Base-by-base conservation (phyloP, 2,797 vertebrate genomes). In the Pogonophryne albipinna region DNA sequence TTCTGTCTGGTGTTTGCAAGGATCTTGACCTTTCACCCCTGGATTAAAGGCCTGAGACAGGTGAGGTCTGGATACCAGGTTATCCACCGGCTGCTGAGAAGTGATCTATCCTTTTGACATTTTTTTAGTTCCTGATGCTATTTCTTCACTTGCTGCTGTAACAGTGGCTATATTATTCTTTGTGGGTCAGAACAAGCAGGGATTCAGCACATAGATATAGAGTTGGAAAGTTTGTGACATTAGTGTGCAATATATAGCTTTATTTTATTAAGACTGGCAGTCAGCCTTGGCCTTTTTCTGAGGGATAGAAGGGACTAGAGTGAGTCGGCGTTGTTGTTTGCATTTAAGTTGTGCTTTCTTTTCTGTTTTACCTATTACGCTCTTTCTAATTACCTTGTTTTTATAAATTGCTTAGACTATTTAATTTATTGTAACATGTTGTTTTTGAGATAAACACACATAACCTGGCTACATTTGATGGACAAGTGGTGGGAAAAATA, bases 21-120 rank as follows among this genome's bases (percentile, higher is more conserved):
- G 59, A 85, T 76, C 80, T 89, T 88, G 74, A 59, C 82, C 77
- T 69, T 84, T 84, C 76, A 46, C 71, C 45, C 52, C 59, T 71
- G 80, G 84, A 86, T 90, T 87, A 85, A 74, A 79, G 44, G 31
- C 41, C 71, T 60, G 69, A 72, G 42, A 8, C 66, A 61, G 71
- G 41, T 68, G 56, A 65, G 34, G 17, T 85, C 67, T 66, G 58
- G 62, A 79, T 70, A 70, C 3, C 66, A 74, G 57, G 53, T 84
- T 63, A 87, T 78, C 71, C 42, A 70, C 65, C 65, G 61, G 56
- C 49, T 64, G 20, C 16, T 59, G 66, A 65, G 15, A 20, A 71
- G 49, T 41, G 27, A 70, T 72, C 42, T 14, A 57, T 70, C 34
- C 42, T 14, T 51, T 70, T 2, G 0, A 1, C 8, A 31, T 8